Conservation (phyloP, 2,797 vertebrate species). For the Acridotheres tristis region DNA sequence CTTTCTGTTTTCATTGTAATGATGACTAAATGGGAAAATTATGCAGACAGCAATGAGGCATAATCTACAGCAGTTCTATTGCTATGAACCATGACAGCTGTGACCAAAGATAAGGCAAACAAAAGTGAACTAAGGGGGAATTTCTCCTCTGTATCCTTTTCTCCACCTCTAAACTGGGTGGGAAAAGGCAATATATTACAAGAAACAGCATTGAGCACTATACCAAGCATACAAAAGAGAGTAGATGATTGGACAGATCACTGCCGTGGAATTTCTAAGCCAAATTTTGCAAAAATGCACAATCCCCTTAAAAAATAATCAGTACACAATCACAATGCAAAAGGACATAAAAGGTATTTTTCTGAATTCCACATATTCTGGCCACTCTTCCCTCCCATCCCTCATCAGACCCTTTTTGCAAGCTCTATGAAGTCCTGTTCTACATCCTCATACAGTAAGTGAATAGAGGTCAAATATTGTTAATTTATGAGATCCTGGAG, state of each 20-base stretch:
- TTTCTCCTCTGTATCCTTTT: neutral
- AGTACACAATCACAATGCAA: neutral
- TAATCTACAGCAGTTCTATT: neutral
- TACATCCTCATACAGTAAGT: neutral
- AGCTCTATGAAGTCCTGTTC: neutral
- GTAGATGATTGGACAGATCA: neutral
- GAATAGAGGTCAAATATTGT: neutral
- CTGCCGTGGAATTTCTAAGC: neutral
- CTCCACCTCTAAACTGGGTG: neutral
- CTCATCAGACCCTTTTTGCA: neutral
- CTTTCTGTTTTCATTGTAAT: neutral
- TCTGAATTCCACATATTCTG: neutral
- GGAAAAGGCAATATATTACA: neutral
- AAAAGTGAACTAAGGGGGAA: neutral
- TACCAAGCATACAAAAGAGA: neutral
- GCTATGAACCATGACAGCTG: neutral
- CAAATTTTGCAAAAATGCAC: neutral
- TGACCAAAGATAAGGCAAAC: neutral
- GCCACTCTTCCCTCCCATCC: neutral
- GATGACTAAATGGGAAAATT: neutral
- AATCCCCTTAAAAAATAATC: neutral
- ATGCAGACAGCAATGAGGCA: neutral
- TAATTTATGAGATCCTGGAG: constrained; percentile 79
- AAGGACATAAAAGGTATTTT: neutral
- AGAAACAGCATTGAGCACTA: neutral